Evolutionary conservation across 1,140 invertebrate genomes (phyloP), one percentile per base, ranked within the genome.

Genomic region (Carposina sasakii): DNA sequence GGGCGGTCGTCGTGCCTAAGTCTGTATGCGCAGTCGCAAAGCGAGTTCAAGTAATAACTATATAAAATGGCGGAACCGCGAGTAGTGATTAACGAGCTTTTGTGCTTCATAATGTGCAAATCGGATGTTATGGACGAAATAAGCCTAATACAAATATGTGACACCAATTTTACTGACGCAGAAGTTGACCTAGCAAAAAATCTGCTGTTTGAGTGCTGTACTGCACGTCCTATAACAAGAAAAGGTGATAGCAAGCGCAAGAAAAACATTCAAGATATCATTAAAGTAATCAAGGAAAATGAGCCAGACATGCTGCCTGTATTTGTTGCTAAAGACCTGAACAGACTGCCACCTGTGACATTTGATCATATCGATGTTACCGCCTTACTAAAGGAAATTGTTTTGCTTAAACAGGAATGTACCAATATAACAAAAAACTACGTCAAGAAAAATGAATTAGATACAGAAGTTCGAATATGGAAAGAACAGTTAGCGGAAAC

Each of bases 281-380:
- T 34, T 16, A 8, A 13, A 34, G 33, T 16, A 13, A 13, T 34
- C 15, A 34, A 34, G 19, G 19, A 34, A 13, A 17, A 13, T 13
- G 33, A 34, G 10, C 33, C 33, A 15, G 15, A 34, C 19, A 16
- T 16, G 8, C 19, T 34, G 15, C 33, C 33, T 1, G 19, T 15
- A 15, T 34, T 34, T 15, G 33, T 16, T 16, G 33, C 33, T 16
- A 34, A 34, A 17, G 33, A 34, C 9, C 33, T 34, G 15, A 13
- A 34, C 33, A 10, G 33, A 2, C 33, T 34, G 19, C 33, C 33
- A 6, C 33, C 33, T 8, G 33, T 34, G 19, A 16, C 33, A 15
- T 34, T 34, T 34, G 33, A 34, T 16, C 19, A 34, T 16, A 17
- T 34, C 19, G 33, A 34, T 34, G 33, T 34, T 16, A 34, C 33